These are phyloP conservation scores for Cricetomys ansorgei DNA, from an alignment of 2,113 vertebrate genomes.

Conservation along the genomic window DNA sequence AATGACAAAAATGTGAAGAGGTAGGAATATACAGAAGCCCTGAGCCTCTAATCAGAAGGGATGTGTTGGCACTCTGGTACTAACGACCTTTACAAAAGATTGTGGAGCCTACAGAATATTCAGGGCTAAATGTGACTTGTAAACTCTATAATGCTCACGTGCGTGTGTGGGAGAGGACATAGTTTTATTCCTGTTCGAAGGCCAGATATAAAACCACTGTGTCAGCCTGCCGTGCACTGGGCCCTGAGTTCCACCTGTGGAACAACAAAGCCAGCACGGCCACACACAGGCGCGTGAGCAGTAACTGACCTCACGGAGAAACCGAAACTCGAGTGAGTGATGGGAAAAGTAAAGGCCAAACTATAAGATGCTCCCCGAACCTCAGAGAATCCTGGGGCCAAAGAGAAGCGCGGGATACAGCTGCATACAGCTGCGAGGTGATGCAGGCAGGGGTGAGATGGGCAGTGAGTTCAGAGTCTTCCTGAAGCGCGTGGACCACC, in stretches of 20 bases:
- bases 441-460: neutral
- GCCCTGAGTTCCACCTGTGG: neutral
- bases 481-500: neutral
- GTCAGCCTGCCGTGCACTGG: neutral
- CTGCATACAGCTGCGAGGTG: fast-evolving
- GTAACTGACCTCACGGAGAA: neutral
- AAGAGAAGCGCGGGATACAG: fast-evolving
- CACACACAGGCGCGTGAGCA: neutral
- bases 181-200: neutral
- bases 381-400: neutral
- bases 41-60: neutral
- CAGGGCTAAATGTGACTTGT: neutral
- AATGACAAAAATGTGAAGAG: neutral
- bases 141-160: too few relatives aligned
- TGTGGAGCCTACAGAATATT: neutral
- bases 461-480: neutral
- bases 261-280: neutral
- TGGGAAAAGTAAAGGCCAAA: neutral
- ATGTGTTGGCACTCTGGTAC: neutral
- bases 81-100: neutral
- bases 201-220: neutral
- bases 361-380: too few relatives aligned
- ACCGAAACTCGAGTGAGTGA: neutral
- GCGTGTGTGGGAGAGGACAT: neutral
- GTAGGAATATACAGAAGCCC: neutral